These are phyloP conservation scores for Onychomys arenicola DNA, from an alignment of 2,797 vertebrate species.

Conservation along the genomic window DNA sequence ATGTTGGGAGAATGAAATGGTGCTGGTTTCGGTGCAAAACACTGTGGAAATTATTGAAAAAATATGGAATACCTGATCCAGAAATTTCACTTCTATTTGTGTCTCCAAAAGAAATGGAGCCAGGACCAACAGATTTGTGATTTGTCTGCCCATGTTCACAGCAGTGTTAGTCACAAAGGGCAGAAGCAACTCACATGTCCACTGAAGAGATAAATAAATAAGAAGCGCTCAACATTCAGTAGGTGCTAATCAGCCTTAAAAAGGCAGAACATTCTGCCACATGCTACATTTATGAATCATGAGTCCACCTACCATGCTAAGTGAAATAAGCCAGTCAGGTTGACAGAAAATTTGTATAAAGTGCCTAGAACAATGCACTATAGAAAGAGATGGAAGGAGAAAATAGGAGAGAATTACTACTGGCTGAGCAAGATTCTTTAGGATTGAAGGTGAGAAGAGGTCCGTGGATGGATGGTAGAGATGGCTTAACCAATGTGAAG, in stretches of 20 bases:
- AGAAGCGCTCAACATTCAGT: neutral
- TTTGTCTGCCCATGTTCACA: neutral
- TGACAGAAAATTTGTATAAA: neutral
- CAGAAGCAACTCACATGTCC: neutral
- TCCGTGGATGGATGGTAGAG: neutral
- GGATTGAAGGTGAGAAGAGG: neutral
- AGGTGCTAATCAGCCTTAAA: neutral
- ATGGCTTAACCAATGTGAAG: neutral
- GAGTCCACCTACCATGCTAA: neutral
- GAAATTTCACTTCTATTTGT: neutral
- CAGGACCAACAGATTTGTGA: neutral
- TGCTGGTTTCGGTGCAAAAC: neutral
- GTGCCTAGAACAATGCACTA: neutral
- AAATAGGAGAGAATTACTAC: neutral
- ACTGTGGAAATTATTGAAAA: neutral
- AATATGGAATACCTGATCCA: neutral
- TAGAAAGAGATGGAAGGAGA: neutral
- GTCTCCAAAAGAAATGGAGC: neutral
- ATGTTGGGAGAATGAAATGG: neutral
- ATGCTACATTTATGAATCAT: neutral
- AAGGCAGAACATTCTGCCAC: neutral
- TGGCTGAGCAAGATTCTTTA: neutral
- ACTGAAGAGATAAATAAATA: neutral
- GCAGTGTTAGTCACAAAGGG: neutral
- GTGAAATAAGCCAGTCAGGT: neutral